Base-by-base conservation (phyloP, 2,888 invertebrate genomes). In the Trichopoda pennipes region DNA sequence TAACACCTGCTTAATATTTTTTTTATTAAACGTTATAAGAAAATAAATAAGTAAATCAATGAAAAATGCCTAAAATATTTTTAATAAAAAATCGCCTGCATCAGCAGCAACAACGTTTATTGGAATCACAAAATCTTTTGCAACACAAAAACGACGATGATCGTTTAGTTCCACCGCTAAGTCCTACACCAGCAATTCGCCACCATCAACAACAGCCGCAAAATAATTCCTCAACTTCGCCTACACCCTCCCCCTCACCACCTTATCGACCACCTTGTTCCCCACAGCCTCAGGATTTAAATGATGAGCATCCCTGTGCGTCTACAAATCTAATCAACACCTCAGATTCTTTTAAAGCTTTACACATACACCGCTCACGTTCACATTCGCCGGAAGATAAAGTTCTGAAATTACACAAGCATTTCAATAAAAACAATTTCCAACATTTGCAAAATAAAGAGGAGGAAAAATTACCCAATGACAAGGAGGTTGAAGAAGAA, bases 21-120 rank as follows among this genome's bases (percentile, higher is more conserved):
- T 17, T 14, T 14, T 49, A 19, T 69, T 23, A 68, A n/a, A 28
- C 47, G 56, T 73, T 61, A 61, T 56, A 35, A 60, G 16, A 42
- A 58, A 56, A 53, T 3, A 38, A 35, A 35, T n/a, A n/a, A n/a
- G n/a, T n/a, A 38, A 38, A 12, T 38, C 12, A 12, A 16, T 44
- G 1, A 75, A 90, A 87, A 88, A 97, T 97, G 97, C 97, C 97
- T 93, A 97, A 97, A 93, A 97, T 97, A 92, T 97, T 97, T 92
- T 92, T 96, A 88, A 96, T 97, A 89, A 97, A 97, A 92, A 96
- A 97, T 92, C 94, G 97, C 91, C 93, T 97, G 93, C 96, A 96
- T 88, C 96, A 96, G 94, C 97, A 97, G 93, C 97, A 97, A 92
- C 93, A 95, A 89, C 93, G 95, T 88, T 92, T 97, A 90, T 92